Conservation (phyloP, 35 echinoderm and acorn worm genomes). For the Amphiura filiformis region DNA sequence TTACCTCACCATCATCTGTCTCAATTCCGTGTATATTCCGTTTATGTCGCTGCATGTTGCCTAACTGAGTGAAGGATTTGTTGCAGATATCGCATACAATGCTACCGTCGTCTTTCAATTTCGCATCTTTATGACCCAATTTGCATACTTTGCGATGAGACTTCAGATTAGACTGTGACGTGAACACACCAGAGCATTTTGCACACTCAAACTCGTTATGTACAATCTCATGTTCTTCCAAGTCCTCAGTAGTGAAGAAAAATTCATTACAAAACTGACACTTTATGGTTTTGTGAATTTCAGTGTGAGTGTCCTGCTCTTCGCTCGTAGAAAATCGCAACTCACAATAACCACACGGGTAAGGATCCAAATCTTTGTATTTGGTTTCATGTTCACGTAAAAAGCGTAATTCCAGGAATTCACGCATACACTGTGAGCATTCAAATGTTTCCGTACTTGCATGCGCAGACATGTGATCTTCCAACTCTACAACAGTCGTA, state of each 20-base stretch:
- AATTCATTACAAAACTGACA: neutral
- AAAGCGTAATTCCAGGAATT: neutral
- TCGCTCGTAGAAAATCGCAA: neutral
- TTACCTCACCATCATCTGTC: too few relatives aligned
- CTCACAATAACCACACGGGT: neutral
- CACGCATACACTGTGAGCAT: neutral
- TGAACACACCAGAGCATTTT: neutral
- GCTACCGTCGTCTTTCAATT: too few relatives aligned
- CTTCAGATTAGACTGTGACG: neutral
- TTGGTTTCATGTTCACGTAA: neutral
- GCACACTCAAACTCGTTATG: neutral
- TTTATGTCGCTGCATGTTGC: too few relatives aligned
- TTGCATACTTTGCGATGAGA: too few relatives aligned
- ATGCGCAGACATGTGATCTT: neutral
- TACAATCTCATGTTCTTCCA: neutral
- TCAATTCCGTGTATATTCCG: too few relatives aligned
- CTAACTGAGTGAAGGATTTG: too few relatives aligned
- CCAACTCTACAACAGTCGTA: neutral
- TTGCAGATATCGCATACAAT: too few relatives aligned
- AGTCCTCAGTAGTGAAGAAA: neutral
- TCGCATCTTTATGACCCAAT: too few relatives aligned
- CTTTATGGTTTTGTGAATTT: neutral
- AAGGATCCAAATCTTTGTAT: neutral
- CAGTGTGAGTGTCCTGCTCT: neutral
- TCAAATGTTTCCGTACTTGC: neutral